Conservation (phyloP, 2,888 invertebrate genomes). For the Scaptomyza polygonia region DNA sequence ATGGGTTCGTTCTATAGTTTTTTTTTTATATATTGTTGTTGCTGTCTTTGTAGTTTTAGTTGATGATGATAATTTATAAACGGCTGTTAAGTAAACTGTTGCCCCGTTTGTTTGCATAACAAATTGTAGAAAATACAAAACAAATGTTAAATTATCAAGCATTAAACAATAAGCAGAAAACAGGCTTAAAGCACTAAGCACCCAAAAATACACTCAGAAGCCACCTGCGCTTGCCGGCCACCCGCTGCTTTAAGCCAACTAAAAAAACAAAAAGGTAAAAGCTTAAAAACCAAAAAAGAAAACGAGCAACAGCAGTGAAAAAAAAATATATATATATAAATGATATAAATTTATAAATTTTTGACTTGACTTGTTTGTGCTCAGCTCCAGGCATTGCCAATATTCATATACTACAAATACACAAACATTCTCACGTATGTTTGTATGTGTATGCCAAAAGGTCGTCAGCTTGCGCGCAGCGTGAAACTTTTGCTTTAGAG, state of each 20-base stretch:
- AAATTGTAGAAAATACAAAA: conserved; percentile 53
- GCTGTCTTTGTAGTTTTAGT: conserved; percentile 38
- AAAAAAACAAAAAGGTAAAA: conserved; percentile 12
- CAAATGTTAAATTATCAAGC: conserved; percentile 67
- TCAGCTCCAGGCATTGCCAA: conserved; percentile 58
- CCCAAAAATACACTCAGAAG: conserved; percentile 34
- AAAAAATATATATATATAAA: conserved; percentile 53
- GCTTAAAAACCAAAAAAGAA: conserved; percentile 1
- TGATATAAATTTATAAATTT: conserved; percentile 73
- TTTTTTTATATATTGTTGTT: background rate
- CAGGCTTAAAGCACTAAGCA: conserved; percentile 49
- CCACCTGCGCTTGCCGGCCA: conserved; percentile 70
- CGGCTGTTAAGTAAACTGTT: conserved; percentile 68
- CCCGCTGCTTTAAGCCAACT: conserved; percentile 58
- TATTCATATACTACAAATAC: conserved; percentile 25
- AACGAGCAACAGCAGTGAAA: conserved; percentile 6
- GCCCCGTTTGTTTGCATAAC: conserved; percentile 75
- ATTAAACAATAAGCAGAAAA: conserved; percentile 71
- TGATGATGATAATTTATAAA: conserved; percentile 73
- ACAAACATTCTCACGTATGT: conserved; percentile 11
- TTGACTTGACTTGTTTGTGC: conserved; percentile 52
- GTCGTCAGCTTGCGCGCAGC: conserved; percentile 67
- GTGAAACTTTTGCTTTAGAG: conserved; percentile 46
- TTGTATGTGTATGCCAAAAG: conserved; percentile 60
- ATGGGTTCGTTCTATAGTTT: conserved; percentile 23